phyloP scores from a whole-genome alignment of 1,140 invertebrate species.

The Drosophila serrata region DNA sequence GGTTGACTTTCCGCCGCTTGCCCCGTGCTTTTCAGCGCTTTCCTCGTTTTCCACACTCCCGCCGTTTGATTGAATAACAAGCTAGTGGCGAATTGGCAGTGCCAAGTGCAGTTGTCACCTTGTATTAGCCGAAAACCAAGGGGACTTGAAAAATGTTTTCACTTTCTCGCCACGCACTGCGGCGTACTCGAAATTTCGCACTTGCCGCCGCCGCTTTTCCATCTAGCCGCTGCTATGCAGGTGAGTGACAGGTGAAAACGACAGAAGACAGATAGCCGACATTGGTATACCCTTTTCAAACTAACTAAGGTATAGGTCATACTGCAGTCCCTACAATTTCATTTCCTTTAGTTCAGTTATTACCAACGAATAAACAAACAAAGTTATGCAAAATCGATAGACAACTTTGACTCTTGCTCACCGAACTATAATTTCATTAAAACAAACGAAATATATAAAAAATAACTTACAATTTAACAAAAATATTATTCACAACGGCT shows the following conservation, averaged over 20 bases:
- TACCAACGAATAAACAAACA: background rate
- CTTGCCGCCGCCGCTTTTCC: conserved; percentile 40
- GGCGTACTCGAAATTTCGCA: conserved; percentile 69
- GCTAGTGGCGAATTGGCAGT: conserved; percentile 53
- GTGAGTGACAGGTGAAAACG: conserved; percentile 47
- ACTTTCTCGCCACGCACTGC: conserved; percentile 77
- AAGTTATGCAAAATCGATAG: conserved; percentile 8
- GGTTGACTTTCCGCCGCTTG: conserved; percentile 60
- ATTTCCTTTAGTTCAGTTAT: background rate
- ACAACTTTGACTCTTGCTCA: background rate
- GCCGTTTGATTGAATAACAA: conserved; percentile 67
- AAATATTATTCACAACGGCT: too few species aligned
- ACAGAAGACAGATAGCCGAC: background rate
- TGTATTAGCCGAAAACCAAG: conserved; percentile 44
- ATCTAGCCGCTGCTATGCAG: conserved; percentile 50
- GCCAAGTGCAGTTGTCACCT: conserved; percentile 43
- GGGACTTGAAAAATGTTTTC: conserved; percentile 64
- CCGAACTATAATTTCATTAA: background rate
- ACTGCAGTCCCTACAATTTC: background rate
- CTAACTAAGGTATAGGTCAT: background rate
- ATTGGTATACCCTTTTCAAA: background rate
- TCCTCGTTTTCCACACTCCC: conserved; percentile 1
- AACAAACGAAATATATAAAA: background rate
- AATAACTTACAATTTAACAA: background rate
- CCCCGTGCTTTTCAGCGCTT: conserved; percentile 9